Base-by-base conservation (phyloP, 2,113 vertebrate species). In the Misgurnus mizolepis region DNA sequence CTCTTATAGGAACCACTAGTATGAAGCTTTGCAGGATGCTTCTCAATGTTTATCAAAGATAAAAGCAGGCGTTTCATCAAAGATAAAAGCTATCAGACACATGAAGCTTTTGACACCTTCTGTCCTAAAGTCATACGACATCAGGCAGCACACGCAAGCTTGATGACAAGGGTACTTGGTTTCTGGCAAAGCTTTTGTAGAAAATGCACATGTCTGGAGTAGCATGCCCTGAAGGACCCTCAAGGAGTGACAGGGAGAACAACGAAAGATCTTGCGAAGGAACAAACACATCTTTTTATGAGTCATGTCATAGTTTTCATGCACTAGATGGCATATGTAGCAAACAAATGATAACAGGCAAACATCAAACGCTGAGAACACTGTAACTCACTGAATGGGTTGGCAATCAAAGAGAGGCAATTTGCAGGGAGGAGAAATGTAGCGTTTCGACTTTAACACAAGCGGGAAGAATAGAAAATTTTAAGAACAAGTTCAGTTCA, bases 241-340 rank as follows among this genome's bases (percentile, higher is more conserved):
- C 67, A 60, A 75, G 49, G 62, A 84, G 34, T 11, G 69, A 71
- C 49, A 45, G 67, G 39, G 5, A 72, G 60, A 55, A 70, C 43
- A 61, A 65, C 0, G 72, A 49, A 61, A 69, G 15, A 78, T 77
- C 27, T 66, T n/a, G 62, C 14, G 53, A 58, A 34, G 45, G 18
- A 65, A 50, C 47, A 66, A 77, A 77, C 50, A 14, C 5, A 12
- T 41, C 55, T 50, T 71, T 80, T 84, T 50, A 72, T 67, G 53
- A 62, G 67, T 66, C 50, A 56, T 72, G 68, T 72, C 61, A 55
- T 67, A 40, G 68, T 58, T 73, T 84, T 72, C 69, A 69, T 80
- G 78, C 62, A 73, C 79, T 78, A 80, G 78, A 84, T 78, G 61
- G 67, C 73, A 81, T 60, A 84, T 65, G 72, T 34, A 84, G 77